phyloP scores from a whole-genome alignment of 1,140 invertebrate genomes.

The Pseudomyrmex pallidus region DNA sequence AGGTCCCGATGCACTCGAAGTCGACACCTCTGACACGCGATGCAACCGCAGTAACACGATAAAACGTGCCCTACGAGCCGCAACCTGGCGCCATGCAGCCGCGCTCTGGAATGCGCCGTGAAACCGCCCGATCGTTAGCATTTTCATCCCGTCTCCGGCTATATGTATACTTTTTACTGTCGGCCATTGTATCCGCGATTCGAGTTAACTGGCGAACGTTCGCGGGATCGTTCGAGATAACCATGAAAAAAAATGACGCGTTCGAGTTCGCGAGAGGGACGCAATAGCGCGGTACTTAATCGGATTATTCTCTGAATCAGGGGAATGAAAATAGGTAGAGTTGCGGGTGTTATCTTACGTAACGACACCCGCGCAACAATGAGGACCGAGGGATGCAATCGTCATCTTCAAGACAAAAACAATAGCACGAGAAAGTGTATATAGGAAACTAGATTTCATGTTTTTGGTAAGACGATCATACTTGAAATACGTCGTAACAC shows the following conservation, averaged over 20 bases:
- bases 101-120: conserved; percentile 18
- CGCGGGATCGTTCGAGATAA: conserved; percentile 36
- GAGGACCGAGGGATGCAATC: conserved; percentile 1
- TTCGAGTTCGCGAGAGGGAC: conserved; percentile 4
- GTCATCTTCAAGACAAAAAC: neutral
- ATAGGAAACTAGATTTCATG: too few relatives aligned
- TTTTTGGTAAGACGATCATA: too few relatives aligned
- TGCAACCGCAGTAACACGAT: conserved; percentile 44
- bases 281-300: conserved; percentile 42
- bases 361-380: conserved; percentile 20
- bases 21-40: conserved; percentile 51
- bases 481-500: too few relatives aligned
- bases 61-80: conserved; percentile 35
- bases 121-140: conserved; percentile 48
- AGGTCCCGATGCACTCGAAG: conserved; percentile 27
- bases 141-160: conserved; percentile 30
- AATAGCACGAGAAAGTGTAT: too few relatives aligned
- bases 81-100: conserved; percentile 38
- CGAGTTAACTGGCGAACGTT: conserved; percentile 52
- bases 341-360: conserved; percentile 26
- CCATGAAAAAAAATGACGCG: conserved; percentile 41
- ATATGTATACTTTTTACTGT: conserved; percentile 44
- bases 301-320: conserved; percentile 51
- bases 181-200: conserved; percentile 49
- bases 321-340: neutral